phyloP scores from a whole-genome alignment of 2,113 vertebrate species.

The Argyrosomus japonicus region DNA sequence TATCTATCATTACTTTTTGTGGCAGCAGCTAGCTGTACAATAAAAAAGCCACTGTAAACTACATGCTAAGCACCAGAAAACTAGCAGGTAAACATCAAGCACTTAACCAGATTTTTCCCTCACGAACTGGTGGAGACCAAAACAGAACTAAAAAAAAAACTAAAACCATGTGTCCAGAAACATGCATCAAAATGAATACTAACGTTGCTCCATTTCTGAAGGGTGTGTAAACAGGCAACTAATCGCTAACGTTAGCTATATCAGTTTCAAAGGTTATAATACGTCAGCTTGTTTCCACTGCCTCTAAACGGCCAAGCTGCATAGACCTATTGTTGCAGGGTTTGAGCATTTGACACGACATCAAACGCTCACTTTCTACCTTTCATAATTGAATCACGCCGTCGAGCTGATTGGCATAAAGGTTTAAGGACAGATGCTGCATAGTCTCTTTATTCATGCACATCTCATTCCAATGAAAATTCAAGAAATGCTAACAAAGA shows the following conservation, averaged over 20 bases:
- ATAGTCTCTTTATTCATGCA: neutral
- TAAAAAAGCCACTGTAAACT: neutral
- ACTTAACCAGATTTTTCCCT: too few species aligned
- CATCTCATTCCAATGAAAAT: neutral
- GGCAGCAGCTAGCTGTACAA: neutral
- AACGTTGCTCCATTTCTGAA: neutral
- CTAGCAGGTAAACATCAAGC: too few species aligned
- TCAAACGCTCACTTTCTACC: neutral
- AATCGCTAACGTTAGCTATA: neutral
- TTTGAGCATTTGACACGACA: neutral
- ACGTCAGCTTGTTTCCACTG: slow-evolving; percentile 2
- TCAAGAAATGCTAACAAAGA: neutral
- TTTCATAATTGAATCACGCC: neutral
- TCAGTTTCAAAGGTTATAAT: neutral
- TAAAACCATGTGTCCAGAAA: too few species aligned
- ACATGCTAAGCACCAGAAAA: neutral
- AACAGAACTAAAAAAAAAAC: too few species aligned
- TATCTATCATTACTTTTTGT: neutral
- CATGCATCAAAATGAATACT: too few species aligned
- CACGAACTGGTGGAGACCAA: too few species aligned
- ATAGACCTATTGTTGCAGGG: neutral
- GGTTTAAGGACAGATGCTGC: neutral
- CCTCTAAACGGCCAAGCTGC: neutral
- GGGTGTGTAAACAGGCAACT: neutral
- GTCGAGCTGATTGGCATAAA: neutral